These are phyloP conservation scores for Larimichthys crocea DNA, from an alignment of 2,113 vertebrate species.

Conservation along the genomic window DNA sequence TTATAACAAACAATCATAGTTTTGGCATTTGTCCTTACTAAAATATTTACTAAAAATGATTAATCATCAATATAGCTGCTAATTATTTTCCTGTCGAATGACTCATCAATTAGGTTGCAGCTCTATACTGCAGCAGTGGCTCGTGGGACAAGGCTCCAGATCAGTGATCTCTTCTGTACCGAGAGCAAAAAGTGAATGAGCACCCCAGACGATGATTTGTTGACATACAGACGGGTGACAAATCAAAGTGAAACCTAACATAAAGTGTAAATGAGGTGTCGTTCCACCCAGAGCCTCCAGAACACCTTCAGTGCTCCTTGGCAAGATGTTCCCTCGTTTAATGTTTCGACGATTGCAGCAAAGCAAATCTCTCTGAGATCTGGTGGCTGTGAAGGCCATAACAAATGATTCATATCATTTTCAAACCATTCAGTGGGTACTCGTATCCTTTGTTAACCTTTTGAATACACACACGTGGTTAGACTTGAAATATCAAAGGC, in stretches of 20 bases:
- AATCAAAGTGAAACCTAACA: neutral
- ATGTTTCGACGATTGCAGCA: neutral
- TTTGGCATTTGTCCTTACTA: neutral
- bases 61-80: neutral
- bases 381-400: neutral
- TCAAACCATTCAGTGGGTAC: neutral
- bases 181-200: neutral
- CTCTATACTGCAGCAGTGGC: neutral
- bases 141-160: neutral
- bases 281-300: neutral
- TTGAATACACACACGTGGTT: neutral
- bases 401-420: too few relatives aligned
- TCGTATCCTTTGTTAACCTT: neutral
- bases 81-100: neutral
- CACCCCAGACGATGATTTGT: neutral
- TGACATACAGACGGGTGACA: neutral
- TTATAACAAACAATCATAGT: neutral
- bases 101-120: neutral
- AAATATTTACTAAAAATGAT: neutral
- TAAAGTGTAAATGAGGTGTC: neutral
- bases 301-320: neutral
- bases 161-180: neutral
- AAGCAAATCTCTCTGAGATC: neutral
- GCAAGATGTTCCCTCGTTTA: neutral
- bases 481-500: neutral